Base-by-base conservation (phyloP, 2,113 vertebrate genomes). In the Merops nubicus region DNA sequence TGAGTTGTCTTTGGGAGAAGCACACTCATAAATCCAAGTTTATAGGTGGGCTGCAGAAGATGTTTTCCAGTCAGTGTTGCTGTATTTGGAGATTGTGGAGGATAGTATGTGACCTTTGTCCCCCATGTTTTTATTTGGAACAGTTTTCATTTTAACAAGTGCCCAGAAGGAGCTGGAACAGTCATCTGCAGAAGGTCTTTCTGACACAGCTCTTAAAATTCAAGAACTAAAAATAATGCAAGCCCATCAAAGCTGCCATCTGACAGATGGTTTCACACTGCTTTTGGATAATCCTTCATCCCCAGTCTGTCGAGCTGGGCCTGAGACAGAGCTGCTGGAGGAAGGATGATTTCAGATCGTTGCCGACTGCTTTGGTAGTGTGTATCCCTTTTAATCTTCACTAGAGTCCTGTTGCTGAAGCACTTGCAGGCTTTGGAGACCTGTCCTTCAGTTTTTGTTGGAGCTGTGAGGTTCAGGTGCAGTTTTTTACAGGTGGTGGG, bases 221-320 rank as follows among this genome's bases (percentile, higher is more conserved):
- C 50, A 81, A 72, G 73, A 87, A 72, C 89, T 93, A 92, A 96
- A 96, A 95, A 94, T 96, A 96, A 78, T 53, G 56, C 73, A 68
- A 51, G 50, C 33, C 31, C 16, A 48, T 80, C 56, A 64, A 92
- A 81, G 69, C 93, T 95, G 93, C 73, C 87, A 72, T 81, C 80
- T 57, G 69, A 95, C 89, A 96, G 95, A 95, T 96, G 94, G 89
- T 68, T 92, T 95, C 95, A 81, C 64, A 31, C 80, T 85, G 77
- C 26, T 75, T 88, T 75, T 91, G 84, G 92, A 76, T 75, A 72
- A 14, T 85, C 76, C 75, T 92, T 84, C 74, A 64, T 84, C 80
- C 47, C 0, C 0, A 72, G 60, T 75, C 68, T 91, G 60, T 85
- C 75, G 80, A 91, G 34, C 43, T 64, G 77, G 73, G 47, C 53